Evolutionary conservation across 2,797 vertebrate genomes (phyloP), one percentile per base, ranked within the genome.

Genomic region (Thunnus albacares): DNA sequence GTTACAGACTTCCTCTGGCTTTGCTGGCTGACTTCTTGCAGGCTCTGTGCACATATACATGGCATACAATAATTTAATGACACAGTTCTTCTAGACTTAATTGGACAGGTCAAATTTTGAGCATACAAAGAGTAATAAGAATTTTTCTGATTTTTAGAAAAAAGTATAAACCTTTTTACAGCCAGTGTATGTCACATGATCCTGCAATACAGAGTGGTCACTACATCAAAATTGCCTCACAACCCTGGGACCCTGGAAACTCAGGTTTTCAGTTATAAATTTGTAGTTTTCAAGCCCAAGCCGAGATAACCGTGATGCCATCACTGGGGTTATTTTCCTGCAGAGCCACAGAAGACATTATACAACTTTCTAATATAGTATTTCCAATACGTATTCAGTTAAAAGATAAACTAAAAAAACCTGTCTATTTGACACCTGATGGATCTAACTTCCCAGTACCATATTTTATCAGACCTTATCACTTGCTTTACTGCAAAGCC

Each of bases 401-500:
- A 52, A 60, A 52, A 41, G n/a, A 49, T 49, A 4, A 17, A 49
- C 17, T 49, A 49, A 49, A 49, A 18, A 20, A 49, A 47, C 15
- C 57, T 2, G 71, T 51, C 26, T 30, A 1, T 56, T 49, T 63
- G 22, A 49, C 41, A 13, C 24, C 41, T 59, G 15, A 45, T 71
- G 33, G 64, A 13, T 69, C 30, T 41, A 63, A 38, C 30, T 41
- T 60, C 2, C 5, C 15, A 17, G 2, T 63, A 24, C 43, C 24
- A 18, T 7, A 18, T 43, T 56, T 59, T 38, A 24, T 35, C 17
- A 15, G 17, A 52, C 57, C 30, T 57, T 13, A 47, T 75, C 56
- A 15, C 30, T 57, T 60, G 18, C 28, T 33, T 61, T 49, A 71
- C 22, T 41, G 52, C 43, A 71, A 56, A 82, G 14, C 43, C 24